Evolutionary conservation across 2,888 invertebrate species (phyloP).

Genomic region (Ichneumoninae sp.): DNA sequence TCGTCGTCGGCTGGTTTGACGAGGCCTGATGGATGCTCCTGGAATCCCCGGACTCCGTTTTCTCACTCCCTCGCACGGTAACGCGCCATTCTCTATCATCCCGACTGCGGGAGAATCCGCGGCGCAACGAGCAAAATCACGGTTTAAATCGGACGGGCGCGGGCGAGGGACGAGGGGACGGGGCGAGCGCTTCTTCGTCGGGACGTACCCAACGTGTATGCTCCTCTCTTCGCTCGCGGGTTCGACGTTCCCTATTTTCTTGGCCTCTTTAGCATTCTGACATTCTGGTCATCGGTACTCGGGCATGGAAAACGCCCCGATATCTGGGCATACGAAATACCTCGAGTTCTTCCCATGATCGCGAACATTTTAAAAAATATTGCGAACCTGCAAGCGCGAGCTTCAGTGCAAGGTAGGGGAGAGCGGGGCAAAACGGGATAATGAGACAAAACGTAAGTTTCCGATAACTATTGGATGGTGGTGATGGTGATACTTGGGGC

Average conservation of each 20-base stretch:
- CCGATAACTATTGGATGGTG: no score
- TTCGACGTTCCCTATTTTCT: constrained; percentile 62
- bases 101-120: constrained; percentile 64
- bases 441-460: no score
- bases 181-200: constrained; percentile 60
- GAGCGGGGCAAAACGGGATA: no score
- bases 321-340: background rate
- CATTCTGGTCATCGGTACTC: constrained; percentile 14
- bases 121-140: constrained; percentile 82
- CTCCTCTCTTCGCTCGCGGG: constrained; percentile 47
- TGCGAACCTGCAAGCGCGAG: background rate
- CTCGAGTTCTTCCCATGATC: background rate
- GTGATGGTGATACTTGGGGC: no score
- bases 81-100: constrained; percentile 51
- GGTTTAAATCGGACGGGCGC: constrained; percentile 81
- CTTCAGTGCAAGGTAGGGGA: background rate
- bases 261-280: constrained; percentile 26
- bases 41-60: constrained; percentile 79
- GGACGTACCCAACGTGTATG: constrained; percentile 36
- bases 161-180: constrained; percentile 55
- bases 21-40: constrained; percentile 84
- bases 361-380: background rate
- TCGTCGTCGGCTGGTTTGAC: constrained; percentile 82
- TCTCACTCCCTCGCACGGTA: constrained; percentile 54
- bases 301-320: background rate